Evolutionary conservation across 2,113 vertebrate species (phyloP), one percentile per base, ranked within the genome.

Genomic region (Piprites chloris): DNA sequence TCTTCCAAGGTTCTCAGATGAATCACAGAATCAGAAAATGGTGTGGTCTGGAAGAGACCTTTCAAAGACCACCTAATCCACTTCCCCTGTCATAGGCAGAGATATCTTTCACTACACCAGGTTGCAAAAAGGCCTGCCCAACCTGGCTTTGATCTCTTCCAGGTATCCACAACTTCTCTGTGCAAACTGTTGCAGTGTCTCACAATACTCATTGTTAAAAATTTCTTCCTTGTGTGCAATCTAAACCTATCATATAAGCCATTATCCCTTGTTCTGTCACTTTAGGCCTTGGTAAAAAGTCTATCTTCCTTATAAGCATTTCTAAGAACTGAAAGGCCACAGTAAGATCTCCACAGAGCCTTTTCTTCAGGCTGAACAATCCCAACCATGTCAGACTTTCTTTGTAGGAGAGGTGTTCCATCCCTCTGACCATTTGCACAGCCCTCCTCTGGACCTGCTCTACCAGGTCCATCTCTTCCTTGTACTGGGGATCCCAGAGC

Each of bases 261-360:
- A 19, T 14, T 37, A 8, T 3, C 5, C 6, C 28, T n/a, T 33
- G 11, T 26, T 50, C 26, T 47, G 32, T 50, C 41, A 27, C 23
- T 72, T 55, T 4, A 46, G 18, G 16, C 19, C 42, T 41, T 32
- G 5, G 4, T 35, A 46, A 65, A 73, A 65, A 3, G 1, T 20
- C 35, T 62, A 7, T 5, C 35, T 28, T 44, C 63, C 47, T 63
- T n/a, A 23, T 2, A 55, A 72, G 8, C 7, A 4, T 26, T 42
- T 47, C 37, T 35, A 68, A 13, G 19, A 7, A 67, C 9, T 2
- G 0, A n/a, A 37, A 41, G 35, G 35, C 6, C 2, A 2, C 14
- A 33, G 5, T 8, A 33, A 76, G 19, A 24, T 53, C 26, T 74
- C 66, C 15, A 2, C 1, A 2, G 5, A 83, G 27, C 14, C 37